Conservation (phyloP, 2,888 invertebrate genomes). For the Idaea biselata region DNA sequence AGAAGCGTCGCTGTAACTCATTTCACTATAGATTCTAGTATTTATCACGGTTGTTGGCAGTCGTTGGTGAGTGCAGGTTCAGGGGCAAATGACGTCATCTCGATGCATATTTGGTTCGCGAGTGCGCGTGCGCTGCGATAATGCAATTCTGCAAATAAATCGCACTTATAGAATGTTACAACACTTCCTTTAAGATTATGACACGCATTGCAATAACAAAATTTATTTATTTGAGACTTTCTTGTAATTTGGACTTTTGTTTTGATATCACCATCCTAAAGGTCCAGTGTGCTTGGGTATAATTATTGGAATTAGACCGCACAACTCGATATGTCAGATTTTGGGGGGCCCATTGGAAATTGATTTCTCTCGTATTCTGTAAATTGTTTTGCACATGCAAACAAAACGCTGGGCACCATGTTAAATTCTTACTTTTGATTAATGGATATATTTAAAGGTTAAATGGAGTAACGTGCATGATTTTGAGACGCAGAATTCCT, state of each 20-base stretch:
- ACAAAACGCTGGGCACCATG: too few species aligned
- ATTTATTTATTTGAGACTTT: neutral
- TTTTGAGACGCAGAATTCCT: too few species aligned
- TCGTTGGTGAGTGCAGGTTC: slow-evolving; percentile 39
- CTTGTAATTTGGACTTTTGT: neutral
- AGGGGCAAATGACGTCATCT: slow-evolving; percentile 43
- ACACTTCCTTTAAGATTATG: neutral
- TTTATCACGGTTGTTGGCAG: neutral
- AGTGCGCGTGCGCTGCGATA: slow-evolving; percentile 21
- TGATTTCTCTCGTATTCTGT: too few species aligned
- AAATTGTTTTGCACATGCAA: too few species aligned
- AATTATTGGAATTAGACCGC: too few species aligned
- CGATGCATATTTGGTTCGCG: slow-evolving; percentile 43
- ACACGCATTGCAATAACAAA: neutral
- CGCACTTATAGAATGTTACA: slow-evolving; percentile 2
- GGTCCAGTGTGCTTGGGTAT: too few species aligned
- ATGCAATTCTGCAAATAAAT: slow-evolving; percentile 1
- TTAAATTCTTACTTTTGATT: too few species aligned
- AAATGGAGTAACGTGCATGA: too few species aligned
- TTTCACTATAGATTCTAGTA: neutral
- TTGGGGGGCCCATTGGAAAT: too few species aligned
- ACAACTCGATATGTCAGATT: too few species aligned
- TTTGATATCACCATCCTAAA: neutral
- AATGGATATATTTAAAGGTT: too few species aligned
- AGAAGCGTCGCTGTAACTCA: neutral